Evolutionary conservation across 2,797 vertebrate genomes (phyloP).

Genomic region (Poeciliopsis turneri): DNA sequence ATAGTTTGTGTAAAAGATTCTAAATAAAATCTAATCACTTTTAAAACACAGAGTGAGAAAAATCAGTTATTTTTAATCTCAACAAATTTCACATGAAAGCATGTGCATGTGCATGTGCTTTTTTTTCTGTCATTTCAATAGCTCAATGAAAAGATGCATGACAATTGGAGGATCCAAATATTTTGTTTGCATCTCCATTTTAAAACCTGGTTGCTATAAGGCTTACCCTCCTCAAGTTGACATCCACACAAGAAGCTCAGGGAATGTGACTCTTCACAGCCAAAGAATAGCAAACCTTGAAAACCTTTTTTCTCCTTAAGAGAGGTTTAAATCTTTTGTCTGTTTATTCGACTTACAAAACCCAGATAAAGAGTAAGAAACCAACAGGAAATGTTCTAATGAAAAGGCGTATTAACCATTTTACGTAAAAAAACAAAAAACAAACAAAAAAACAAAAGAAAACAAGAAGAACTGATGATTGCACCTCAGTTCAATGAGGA

Average conservation of each 20-base stretch:
- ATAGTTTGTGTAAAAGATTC: not conserved
- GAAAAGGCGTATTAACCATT: not conserved
- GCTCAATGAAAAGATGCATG: not conserved
- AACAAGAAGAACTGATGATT: not conserved
- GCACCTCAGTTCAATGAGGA: not conserved
- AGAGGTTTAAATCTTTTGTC: not conserved
- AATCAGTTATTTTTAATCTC: not conserved
- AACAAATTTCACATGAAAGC: not conserved
- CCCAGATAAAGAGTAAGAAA: not conserved
- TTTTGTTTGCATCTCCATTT: not conserved
- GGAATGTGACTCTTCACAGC: not conserved
- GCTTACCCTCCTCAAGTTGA: not conserved
- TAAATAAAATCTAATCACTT: not conserved
- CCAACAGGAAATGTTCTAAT: not conserved
- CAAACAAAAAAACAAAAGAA: not conserved
- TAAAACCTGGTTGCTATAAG: not conserved
- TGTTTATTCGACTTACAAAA: not conserved
- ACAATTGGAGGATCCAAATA: not conserved
- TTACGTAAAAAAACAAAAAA: not conserved
- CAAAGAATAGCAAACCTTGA: not conserved
- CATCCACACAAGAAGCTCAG: not conserved
- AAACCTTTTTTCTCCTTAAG: not conserved
- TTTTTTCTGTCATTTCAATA: too few relatives aligned
- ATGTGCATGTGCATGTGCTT: too few relatives aligned
- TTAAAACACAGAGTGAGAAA: not conserved